Evolutionary conservation across 2,888 invertebrate species (phyloP).

Genomic region (Megalurothrips usitatus): DNA sequence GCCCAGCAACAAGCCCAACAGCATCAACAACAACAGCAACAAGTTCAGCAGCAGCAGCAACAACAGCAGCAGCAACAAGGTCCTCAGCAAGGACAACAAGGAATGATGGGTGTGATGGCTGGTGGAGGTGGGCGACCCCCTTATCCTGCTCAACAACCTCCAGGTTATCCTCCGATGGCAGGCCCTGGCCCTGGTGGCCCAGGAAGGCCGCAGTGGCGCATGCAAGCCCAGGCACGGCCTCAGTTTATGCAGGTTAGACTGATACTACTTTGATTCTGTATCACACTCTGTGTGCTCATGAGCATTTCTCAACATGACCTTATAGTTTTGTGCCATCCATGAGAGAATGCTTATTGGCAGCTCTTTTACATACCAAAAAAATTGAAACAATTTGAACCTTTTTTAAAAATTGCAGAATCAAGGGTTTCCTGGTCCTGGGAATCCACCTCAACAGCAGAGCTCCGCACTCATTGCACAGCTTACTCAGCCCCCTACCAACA

Average conservation of each 20-base stretch:
- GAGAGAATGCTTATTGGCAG: no score
- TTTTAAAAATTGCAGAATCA: background rate
- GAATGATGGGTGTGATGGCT: slow-evolving; percentile 14
- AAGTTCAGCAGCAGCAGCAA: background rate
- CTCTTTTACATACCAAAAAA: no score
- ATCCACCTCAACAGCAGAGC: slow-evolving; percentile 43
- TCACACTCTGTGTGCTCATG: no score
- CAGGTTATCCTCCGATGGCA: slow-evolving; percentile 31
- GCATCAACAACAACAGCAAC: background rate
- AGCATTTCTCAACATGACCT: no score
- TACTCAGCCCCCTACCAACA: slow-evolving; percentile 53
- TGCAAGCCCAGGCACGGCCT: background rate
- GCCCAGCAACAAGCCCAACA: slow-evolving; percentile 1
- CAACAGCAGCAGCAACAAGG: slow-evolving; percentile 34
- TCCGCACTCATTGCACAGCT: slow-evolving; percentile 57
- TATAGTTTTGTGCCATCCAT: no score
- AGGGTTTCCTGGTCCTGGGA: background rate
- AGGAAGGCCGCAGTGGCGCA: background rate
- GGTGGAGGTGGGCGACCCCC: slow-evolving; percentile 12
- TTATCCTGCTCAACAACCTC: slow-evolving; percentile 31
- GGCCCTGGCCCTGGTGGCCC: background rate
- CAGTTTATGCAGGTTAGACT: background rate
- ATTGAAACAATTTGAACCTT: no score
- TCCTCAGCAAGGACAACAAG: slow-evolving; percentile 30
- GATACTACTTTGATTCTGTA: background rate